Evolutionary conservation across 2,888 invertebrate genomes (phyloP), one percentile per base, ranked within the genome.

Genomic region (Dendrolimus houi): DNA sequence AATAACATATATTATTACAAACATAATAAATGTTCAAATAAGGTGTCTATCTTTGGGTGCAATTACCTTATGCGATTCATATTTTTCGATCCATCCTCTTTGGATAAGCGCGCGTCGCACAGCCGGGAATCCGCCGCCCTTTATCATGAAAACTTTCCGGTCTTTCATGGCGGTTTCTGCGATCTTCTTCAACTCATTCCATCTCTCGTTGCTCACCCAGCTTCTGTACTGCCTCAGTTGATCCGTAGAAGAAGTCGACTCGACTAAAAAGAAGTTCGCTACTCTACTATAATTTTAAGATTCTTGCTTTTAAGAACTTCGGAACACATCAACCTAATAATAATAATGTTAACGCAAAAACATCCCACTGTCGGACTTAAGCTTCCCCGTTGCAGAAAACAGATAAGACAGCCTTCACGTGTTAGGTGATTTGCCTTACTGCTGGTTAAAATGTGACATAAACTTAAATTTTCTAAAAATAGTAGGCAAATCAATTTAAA

Each of bases 81-180:
- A 89, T 79, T 94, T 94, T 72, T 95, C 94, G 9, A 95, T 76
- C 96, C 96, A 96, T 1, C 95, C 95, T 54, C 96, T 87, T 53
- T 93, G 91, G 6, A 93, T 76, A 8, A 96, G 84, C 1, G 95
- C 94, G 61, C 93, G 92, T 7, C 95, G 91, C 9, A 96, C 90
- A 0, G 95, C 93, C 9, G 94, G 93, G 79, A 94, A 95, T 41
- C 94, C 94, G 56, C 94, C 94, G 1, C 95, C 95, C 68, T 93
- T 93, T 75, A 94, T 93, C 72, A 93, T 93, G 69, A 94, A 95
- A 42, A 94, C 92, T 78, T 93, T 93, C 63, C 91, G 93, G 7
- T 93, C 93, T 66, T 87, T 93, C 72, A 93, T 92, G 1, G 94
- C 94, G 56, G 83, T 91, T 40, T 94, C 94, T 0, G 94, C 94